Evolutionary conservation across 1,140 invertebrate species (phyloP).

Genomic region (Euwallacea fornicatus): DNA sequence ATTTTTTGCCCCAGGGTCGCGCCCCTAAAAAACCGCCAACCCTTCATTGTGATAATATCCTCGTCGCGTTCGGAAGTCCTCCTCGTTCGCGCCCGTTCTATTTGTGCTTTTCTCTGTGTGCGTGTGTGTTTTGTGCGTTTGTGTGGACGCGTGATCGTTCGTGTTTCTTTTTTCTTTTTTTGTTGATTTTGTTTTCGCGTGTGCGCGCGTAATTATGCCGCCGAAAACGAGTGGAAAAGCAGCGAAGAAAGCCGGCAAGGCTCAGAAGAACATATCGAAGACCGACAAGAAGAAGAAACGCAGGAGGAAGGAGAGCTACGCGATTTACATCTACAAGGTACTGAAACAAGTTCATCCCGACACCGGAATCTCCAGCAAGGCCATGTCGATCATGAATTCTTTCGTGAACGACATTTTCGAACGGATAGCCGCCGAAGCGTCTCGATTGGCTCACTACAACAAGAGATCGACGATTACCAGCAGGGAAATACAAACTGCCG

Average conservation of each 20-base stretch:
- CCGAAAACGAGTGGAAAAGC: neutral
- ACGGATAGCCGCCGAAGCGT: conserved; percentile 69
- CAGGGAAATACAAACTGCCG: conserved; percentile 60
- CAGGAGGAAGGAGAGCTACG: conserved; percentile 67
- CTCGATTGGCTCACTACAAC: conserved; percentile 70
- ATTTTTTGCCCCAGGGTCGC: too few species aligned
- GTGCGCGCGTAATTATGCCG: too few species aligned
- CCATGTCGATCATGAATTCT: conserved; percentile 62
- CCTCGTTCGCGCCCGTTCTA: too few species aligned
- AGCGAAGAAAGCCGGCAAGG: conserved; percentile 48
- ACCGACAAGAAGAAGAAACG: conserved; percentile 58
- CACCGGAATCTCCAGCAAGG: conserved; percentile 67
- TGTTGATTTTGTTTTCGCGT: too few species aligned
- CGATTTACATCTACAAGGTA: conserved; percentile 71
- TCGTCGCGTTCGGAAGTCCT: too few species aligned
- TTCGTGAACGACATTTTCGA: conserved; percentile 68
- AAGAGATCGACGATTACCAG: conserved; percentile 63
- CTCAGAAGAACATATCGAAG: conserved; percentile 59
- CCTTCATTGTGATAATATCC: too few species aligned
- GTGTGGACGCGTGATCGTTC: too few species aligned
- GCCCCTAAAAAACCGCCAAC: too few species aligned
- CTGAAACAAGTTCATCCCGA: conserved; percentile 71
- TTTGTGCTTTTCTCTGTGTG: too few species aligned
- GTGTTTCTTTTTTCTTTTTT: too few species aligned
- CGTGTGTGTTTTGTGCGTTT: too few species aligned